Percentiles rank a stretch among this genome's conserved stretches.
These are phyloP conservation scores for Lingula anatina DNA, from an alignment of 2,888 invertebrate genomes.

Conservation along the genomic window DNA sequence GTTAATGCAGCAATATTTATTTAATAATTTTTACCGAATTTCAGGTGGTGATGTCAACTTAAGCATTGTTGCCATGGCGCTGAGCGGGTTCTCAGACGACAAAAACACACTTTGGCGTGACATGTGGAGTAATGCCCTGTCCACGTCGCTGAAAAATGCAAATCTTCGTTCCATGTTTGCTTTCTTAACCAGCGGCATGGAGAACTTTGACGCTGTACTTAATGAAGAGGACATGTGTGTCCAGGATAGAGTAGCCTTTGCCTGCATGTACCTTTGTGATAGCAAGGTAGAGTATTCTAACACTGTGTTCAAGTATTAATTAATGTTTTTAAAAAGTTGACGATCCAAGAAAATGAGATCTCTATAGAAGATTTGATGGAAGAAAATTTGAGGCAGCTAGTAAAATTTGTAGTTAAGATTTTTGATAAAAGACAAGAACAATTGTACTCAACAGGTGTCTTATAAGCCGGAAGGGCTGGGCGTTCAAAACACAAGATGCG, in stretches of 20 bases:
- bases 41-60: conserved; percentile 17
- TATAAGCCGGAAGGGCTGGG: no score
- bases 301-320: no score
- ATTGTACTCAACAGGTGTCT: no score
- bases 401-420: no score
- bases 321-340: no score
- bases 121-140: conserved; percentile 69
- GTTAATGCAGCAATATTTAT: no score
- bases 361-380: no score
- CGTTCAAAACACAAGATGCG: no score
- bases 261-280: conserved; percentile 60
- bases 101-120: conserved; percentile 74
- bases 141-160: conserved; percentile 76
- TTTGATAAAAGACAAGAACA: no score
- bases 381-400: no score
- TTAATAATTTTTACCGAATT: no score
- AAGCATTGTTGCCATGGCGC: conserved; percentile 68
- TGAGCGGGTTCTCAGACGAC: conserved; percentile 75
- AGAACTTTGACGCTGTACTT: conserved; percentile 70
- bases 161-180: conserved; percentile 86
- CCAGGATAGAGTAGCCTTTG: conserved; percentile 52
- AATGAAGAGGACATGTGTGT: conserved; percentile 79
- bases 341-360: no score
- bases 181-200: conserved; percentile 77
- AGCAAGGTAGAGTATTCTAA: conserved; percentile 45